phyloP scores from a whole-genome alignment of 2,888 invertebrate species.

The Pasiphila rectangulata region DNA sequence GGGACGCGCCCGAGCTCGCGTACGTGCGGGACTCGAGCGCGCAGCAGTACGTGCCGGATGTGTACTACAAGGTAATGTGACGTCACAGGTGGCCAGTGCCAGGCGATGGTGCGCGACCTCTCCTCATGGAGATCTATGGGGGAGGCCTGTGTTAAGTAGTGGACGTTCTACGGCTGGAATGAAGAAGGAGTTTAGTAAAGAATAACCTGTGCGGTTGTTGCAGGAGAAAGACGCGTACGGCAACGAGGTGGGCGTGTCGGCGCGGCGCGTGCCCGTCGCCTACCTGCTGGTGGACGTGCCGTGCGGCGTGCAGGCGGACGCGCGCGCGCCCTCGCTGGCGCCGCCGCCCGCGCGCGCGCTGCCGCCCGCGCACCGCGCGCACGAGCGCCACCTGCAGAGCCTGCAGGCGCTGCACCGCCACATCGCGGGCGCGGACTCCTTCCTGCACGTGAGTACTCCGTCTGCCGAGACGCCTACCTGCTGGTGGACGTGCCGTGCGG shows the following conservation, averaged over 20 bases:
- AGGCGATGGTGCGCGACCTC: not conserved
- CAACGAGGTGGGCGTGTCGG: constrained; percentile 96
- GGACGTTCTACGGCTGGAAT: too few species aligned
- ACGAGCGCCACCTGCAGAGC: constrained; percentile 54
- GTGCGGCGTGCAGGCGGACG: constrained; percentile 86
- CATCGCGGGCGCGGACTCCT: constrained; percentile 66
- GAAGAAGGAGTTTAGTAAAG: not conserved
- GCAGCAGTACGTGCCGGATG: constrained; percentile 98
- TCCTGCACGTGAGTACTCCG: constrained; percentile 69
- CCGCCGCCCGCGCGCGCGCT: constrained; percentile 72
- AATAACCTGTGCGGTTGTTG: not conserved
- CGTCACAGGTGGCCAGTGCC: too few species aligned
- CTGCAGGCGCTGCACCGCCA: constrained; percentile 61
- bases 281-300: constrained; percentile 98
- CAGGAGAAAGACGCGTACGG: constrained; percentile 98
- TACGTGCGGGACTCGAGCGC: constrained; percentile 96
- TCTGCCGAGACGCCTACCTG: not conserved
- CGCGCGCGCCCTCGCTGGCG: constrained; percentile 82
- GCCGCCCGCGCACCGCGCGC: constrained; percentile 55
- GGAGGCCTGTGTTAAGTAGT: too few species aligned
- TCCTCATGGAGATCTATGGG: too few species aligned
- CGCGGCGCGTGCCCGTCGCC: constrained; percentile 97
- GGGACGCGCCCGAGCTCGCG: constrained; percentile 97
- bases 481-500: constrained; percentile 90
- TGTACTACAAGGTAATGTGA: constrained; percentile 95